phyloP scores from a whole-genome alignment of 2,888 invertebrate species.

The Andricus curvator region DNA sequence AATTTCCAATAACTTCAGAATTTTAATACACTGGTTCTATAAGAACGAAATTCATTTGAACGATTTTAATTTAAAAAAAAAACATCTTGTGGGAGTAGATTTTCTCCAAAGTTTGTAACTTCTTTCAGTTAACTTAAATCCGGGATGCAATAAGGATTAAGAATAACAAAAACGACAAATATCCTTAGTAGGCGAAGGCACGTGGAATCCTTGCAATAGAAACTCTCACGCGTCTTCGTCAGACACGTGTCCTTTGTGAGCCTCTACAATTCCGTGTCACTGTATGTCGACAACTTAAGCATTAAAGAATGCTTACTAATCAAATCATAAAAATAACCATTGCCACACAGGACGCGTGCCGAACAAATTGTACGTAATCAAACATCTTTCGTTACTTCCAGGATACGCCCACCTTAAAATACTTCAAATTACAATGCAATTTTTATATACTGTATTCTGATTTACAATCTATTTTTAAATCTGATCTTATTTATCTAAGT shows the following conservation, averaged over 20 bases:
- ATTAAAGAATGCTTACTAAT: constrained; percentile 8
- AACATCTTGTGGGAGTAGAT: too few relatives aligned
- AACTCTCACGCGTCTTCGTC: background rate
- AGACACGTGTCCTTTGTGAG: constrained; percentile 12
- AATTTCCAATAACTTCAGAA: too few relatives aligned
- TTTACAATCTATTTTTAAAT: background rate
- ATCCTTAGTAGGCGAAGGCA: too few relatives aligned
- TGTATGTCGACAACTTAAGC: background rate
- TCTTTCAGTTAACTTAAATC: constrained; percentile 9
- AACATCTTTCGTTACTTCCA: background rate
- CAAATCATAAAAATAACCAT: constrained; percentile 15
- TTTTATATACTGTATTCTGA: background rate
- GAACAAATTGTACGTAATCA: background rate
- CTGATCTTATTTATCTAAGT: background rate
- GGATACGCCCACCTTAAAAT: background rate
- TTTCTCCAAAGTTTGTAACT: background rate
- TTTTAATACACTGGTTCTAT: too few relatives aligned
- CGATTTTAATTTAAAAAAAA: too few relatives aligned
- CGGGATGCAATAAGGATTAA: background rate
- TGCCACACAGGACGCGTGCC: background rate
- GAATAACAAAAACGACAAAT: background rate
- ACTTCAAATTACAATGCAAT: background rate
- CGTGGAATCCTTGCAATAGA: background rate
- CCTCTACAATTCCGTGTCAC: background rate
- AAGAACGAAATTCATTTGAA: too few relatives aligned